Conservation (phyloP, 2,888 invertebrate species). For the Leucoma salicis region DNA sequence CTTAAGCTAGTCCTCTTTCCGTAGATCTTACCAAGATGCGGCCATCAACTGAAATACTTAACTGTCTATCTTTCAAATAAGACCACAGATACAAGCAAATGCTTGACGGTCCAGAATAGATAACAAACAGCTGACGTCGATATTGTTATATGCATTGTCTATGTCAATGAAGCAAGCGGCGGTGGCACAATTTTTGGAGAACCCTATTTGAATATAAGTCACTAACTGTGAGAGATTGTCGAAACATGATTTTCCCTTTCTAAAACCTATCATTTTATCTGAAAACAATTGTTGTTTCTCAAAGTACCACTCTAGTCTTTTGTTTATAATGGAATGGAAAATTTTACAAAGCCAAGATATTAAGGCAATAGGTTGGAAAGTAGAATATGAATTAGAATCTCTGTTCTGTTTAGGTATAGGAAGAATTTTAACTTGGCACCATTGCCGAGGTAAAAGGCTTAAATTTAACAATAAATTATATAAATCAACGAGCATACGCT, state of each 20-base stretch:
- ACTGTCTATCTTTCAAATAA: neutral
- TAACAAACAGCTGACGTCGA: no score
- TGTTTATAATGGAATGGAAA: neutral
- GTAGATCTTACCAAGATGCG: neutral
- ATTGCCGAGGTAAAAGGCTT: neutral
- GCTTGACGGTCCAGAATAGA: neutral
- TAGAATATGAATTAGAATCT: neutral
- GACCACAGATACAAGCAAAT: neutral
- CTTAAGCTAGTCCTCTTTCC: constrained; percentile 13
- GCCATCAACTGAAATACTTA: neutral
- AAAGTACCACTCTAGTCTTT: neutral
- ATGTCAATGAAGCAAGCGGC: neutral
- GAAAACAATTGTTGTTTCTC: neutral
- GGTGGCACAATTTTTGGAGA: neutral
- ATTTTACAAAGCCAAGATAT: neutral
- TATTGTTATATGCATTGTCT: neutral
- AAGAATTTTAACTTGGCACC: no score
- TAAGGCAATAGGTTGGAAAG: neutral
- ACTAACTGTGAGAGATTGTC: neutral
- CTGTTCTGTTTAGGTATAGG: neutral
- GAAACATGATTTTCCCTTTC: neutral
- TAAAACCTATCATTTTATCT: neutral
- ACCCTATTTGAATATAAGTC: neutral
- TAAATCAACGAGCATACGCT: no score
- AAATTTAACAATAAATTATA: neutral